These are phyloP conservation scores for Pseudorectes ferrugineus DNA, from an alignment of 2,113 vertebrate species.

Conservation along the genomic window DNA sequence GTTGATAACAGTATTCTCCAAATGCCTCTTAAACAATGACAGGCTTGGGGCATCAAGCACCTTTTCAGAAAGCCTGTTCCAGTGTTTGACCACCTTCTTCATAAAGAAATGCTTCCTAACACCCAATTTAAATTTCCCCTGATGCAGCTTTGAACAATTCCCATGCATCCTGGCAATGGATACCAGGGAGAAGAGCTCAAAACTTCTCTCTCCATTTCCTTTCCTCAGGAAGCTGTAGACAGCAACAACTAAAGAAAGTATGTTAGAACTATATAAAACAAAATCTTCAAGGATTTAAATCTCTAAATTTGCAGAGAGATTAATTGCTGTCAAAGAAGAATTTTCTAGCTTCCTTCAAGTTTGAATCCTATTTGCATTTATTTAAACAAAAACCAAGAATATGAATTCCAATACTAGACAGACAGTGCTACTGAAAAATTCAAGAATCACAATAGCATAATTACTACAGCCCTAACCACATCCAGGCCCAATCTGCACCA, in stretches of 20 bases:
- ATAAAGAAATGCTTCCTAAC: not conserved
- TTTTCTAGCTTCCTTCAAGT: not conserved
- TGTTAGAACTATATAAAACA: not conserved
- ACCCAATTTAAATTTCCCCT: not conserved
- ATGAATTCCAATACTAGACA: not conserved
- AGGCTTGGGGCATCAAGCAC: not conserved
- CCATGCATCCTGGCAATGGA: rapidly evolving
- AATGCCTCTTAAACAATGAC: not conserved
- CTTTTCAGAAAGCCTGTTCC: not conserved
- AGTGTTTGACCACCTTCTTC: not conserved
- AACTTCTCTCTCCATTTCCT: not conserved
- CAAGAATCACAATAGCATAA: not conserved
- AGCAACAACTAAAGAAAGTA: not conserved
- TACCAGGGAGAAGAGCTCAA: not conserved
- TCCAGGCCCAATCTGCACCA: not conserved
- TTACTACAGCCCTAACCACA: not conserved
- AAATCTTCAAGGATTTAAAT: not conserved
- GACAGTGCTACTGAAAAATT: not conserved
- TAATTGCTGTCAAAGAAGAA: not conserved
- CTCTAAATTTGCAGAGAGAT: not conserved
- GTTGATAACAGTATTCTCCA: not conserved
- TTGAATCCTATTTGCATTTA: not conserved
- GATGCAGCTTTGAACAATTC: not conserved
- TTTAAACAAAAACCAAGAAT: not conserved
- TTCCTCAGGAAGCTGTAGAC: not conserved